Evolutionary conservation across 2,113 vertebrate species (phyloP), one percentile per base, ranked within the genome.

Genomic region (Centrocercus urophasianus): DNA sequence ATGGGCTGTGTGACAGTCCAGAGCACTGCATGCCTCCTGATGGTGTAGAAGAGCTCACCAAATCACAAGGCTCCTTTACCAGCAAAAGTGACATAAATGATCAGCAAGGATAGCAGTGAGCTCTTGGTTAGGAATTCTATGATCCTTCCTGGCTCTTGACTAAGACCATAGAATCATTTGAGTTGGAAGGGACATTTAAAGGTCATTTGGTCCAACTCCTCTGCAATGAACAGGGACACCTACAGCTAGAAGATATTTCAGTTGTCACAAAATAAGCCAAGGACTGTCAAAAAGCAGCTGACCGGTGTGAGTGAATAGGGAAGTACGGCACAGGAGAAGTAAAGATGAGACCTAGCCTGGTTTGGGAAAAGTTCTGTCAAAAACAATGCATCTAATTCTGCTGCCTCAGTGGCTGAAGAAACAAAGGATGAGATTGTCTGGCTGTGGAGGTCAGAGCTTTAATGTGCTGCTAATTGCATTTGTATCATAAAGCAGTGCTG

Each of bases 331-430:
- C 48, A 38, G 28, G 11, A 80, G 65, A 86, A 56, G 76, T 86
- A 65, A 93, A 88, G 88, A 95, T 75, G 45, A 81, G 75, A 60
- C 66, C 56, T 6, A 21, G 84, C 45, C 85, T 80, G 72, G n/a
- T 86, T 81, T 66, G 89, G 80, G 75, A 95, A 97, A 93, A 96
- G 57, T 76, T 91, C 79, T 14, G 22, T 83, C 82, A 88, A 56
- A 93, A 91, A 74, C 74, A 95, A 86, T 54, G 47, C 65, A 69
- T 71, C 56, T 85, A 83, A 95, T 93, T 74, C 80, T 75, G 67
- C 47, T 86, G 79, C 79, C 47, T 74, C 61, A 7, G 54, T 94
- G 65, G 69, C 79, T 90, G 76, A 77, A 91, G 87, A 95, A 93
- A 89, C 85, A 85, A 85, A 95, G 69, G 85, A 89, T 86, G 69